Base-by-base conservation (phyloP, 2,888 invertebrate genomes). In the Dexiosoma caninum region DNA sequence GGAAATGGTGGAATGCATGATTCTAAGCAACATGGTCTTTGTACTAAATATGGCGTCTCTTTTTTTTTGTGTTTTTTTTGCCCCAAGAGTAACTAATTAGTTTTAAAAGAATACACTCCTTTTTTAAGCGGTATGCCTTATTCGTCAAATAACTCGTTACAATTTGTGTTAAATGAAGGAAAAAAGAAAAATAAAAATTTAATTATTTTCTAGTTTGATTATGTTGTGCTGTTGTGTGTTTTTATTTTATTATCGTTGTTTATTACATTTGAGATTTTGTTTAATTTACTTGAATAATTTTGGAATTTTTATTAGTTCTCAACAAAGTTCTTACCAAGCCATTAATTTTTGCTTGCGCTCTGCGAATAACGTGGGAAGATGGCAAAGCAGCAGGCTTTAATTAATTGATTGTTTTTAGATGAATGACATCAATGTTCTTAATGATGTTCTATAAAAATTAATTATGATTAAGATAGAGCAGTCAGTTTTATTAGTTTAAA, bases 281-380 rank as follows among this genome's bases (percentile, higher is more conserved):
- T 77, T 60, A 77, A 81, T 81, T 81, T 64, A 62, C 67, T 69
- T 77, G 77, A 81, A 77, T 81, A 69, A 77, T 69, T 81, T 77
- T 72, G 69, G 67, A 64, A 74, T 67, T 72, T 74, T 77, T 71
- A 76, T 71, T 69, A 64, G 30, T 55, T 67, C n/a, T n/a, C 19
- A 57, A 72, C 27, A 72, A 76, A 69, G 67, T 81, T 62, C 53
- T 75, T 60, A 64, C 62, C 55, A 49, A 19, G 32, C 12, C 67
- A 64, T 64, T 71, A 71, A 71, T 30, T 76, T 59, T 60, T 27
- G 46, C 62, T 14, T 30, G 37, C 27, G 40, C 40, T 19, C 16
- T 9, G 40, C 32, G 12, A 23, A 16, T 27, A 27, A 44, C 14
- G 64, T 75, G 59, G 70, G 74, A 55, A n/a, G n/a, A n/a, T n/a